Percentiles rank a stretch among this genome's conserved stretches.
Conservation (phyloP, 2,888 invertebrate species). For the Calameuta filiformis region DNA sequence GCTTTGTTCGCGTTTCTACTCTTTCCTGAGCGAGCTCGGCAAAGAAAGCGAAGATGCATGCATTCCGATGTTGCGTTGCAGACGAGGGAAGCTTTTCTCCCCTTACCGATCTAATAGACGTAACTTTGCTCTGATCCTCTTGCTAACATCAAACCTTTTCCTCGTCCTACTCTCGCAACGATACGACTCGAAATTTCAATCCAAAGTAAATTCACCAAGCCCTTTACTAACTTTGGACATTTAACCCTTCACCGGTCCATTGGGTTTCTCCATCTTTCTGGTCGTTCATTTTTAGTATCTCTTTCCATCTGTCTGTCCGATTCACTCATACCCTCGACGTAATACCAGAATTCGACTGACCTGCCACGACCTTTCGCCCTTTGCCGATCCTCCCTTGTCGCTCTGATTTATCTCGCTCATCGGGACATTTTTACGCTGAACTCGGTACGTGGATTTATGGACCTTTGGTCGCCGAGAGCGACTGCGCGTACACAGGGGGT, state of each 20-base stretch:
- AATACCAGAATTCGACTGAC: not conserved
- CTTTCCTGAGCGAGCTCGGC: constrained; percentile 31
- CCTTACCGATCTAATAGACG: constrained; percentile 17
- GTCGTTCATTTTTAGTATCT: not conserved
- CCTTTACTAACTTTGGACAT: not conserved
- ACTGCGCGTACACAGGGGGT: not conserved
- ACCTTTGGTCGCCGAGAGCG: not conserved
- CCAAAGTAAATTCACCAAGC: not conserved
- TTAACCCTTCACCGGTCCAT: not conserved
- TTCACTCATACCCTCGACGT: not conserved
- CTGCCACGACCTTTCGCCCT: not conserved
- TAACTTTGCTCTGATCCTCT: not conserved
- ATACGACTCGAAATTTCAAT: not conserved
- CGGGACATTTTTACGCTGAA: not conserved
- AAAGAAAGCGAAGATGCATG: constrained; percentile 47
- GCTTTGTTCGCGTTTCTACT: constrained; percentile 32
- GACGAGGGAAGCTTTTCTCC: constrained; percentile 16
- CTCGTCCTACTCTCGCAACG: not conserved
- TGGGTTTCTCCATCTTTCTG: not conserved
- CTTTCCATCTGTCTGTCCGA: not conserved
- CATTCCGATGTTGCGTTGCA: constrained; percentile 43
- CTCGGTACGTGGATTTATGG: not conserved
- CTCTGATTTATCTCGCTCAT: not conserved
- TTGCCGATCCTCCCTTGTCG: not conserved
- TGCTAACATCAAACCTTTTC: not conserved